Conservation (phyloP, 2,113 vertebrate species). For the Tyto alba region DNA sequence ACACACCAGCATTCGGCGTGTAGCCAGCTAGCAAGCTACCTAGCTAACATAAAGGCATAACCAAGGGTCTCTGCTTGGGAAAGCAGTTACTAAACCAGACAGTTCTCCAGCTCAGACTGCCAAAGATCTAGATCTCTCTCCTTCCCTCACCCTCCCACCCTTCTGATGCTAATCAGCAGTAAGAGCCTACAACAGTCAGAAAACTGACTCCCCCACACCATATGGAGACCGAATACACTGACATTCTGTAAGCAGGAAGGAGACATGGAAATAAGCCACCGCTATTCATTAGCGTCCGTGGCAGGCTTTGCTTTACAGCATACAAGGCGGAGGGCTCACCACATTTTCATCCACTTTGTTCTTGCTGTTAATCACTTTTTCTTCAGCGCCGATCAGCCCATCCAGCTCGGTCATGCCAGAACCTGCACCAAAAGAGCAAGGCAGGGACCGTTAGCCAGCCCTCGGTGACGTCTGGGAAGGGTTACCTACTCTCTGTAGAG, state of each 20-base stretch:
- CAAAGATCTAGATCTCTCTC: not conserved
- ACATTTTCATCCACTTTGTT: conserved; percentile 86
- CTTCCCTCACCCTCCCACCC: not conserved
- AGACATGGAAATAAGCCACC: not conserved
- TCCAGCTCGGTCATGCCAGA: conserved; percentile 87
- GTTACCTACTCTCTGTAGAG: not conserved
- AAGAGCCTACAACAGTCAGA: not conserved
- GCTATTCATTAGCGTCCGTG: not conserved
- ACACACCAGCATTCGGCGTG: accelerated
- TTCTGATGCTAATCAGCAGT: not conserved
- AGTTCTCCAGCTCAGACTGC: not conserved
- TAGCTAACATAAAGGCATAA: not conserved
- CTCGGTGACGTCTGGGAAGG: not conserved
- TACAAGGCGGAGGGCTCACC: conserved; percentile 74
- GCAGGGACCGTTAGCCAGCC: not conserved
- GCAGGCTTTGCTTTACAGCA: not conserved
- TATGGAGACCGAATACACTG: not conserved
- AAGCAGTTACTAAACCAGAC: not conserved
- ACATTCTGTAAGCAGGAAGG: not conserved
- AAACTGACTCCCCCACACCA: not conserved
- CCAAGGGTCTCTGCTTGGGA: not conserved
- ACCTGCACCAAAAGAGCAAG: conserved; percentile 72
- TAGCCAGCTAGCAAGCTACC: not conserved
- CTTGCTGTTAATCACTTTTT: conserved; percentile 92
- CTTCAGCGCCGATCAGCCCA: conserved; percentile 88